These are phyloP conservation scores for Corythornis madagascariensis DNA, from an alignment of 2,113 vertebrate genomes.

Conservation along the genomic window DNA sequence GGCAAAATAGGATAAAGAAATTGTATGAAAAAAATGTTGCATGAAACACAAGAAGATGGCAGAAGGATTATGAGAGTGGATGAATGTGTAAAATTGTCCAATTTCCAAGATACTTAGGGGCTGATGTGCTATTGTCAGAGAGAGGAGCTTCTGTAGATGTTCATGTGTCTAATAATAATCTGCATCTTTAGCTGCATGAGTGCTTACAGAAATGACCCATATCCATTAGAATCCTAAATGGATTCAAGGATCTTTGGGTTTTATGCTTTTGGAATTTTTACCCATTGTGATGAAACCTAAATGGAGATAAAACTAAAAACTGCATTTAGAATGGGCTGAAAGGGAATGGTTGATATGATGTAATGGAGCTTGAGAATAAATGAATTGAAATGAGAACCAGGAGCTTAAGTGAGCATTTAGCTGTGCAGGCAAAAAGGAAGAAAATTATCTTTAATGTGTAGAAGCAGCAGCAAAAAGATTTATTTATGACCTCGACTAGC, in stretches of 20 bases:
- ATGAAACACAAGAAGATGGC: not conserved
- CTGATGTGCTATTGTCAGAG: not conserved
- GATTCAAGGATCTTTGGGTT: constrained; percentile 21
- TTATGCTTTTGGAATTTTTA: constrained; percentile 46
- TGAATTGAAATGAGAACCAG: constrained; percentile 58
- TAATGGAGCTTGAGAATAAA: constrained; percentile 59
- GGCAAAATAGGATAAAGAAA: not conserved
- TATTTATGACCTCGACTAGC: constrained; percentile 22
- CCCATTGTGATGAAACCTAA: constrained; percentile 18
- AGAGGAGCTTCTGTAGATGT: not conserved
- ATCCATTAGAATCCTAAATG: constrained; percentile 19
- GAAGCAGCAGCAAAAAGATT: not conserved
- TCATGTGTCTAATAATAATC: not conserved
- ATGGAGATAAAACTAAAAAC: constrained; percentile 38
- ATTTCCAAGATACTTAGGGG: constrained; percentile 7
- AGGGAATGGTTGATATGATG: not conserved
- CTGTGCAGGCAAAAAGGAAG: not conserved
- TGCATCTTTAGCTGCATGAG: constrained; percentile 7
- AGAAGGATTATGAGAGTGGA: not conserved
- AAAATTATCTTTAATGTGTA: constrained; percentile 43
- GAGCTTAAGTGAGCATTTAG: constrained; percentile 51
- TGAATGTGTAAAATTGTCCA: constrained; percentile 35
- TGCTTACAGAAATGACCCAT: constrained; percentile 24
- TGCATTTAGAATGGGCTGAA: constrained; percentile 25
- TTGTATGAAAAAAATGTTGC: not conserved